Evolutionary conservation across 2,113 vertebrate species (phyloP).

Genomic region (Clarias magur): DNA sequence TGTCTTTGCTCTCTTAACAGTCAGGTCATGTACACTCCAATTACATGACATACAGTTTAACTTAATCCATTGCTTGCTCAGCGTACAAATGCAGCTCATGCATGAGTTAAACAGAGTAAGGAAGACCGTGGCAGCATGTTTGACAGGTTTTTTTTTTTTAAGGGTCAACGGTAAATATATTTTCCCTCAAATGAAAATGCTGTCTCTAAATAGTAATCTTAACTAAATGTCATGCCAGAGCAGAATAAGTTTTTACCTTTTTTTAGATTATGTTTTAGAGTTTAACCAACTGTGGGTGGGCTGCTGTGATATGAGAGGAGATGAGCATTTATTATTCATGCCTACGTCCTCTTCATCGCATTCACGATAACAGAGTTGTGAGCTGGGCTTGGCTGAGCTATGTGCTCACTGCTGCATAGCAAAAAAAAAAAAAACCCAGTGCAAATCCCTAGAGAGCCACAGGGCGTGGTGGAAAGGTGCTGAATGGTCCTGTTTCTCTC

Average conservation of each 20-base stretch:
- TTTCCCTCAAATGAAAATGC: neutral
- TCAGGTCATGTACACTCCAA: conserved; percentile 7
- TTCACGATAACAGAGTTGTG: conserved; percentile 56
- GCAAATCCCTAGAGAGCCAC: conserved; percentile 25
- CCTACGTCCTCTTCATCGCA: conserved; percentile 60
- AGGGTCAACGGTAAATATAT: neutral
- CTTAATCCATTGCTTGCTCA: conserved; percentile 15
- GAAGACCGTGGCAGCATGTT: neutral
- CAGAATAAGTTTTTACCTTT: no score
- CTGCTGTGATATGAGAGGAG: conserved; percentile 53
- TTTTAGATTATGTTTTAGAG: neutral
- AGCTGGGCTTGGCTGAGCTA: conserved; percentile 52
- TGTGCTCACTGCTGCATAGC: conserved; percentile 51
- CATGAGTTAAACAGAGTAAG: neutral
- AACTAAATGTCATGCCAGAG: neutral
- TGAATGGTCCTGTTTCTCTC: conserved; percentile 37
- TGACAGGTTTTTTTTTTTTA: neutral
- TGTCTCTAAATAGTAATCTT: neutral
- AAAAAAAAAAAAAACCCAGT: neutral
- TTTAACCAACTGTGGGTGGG: conserved; percentile 48
- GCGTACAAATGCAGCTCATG: conserved; percentile 3
- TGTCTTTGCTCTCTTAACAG: neutral
- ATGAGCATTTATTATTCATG: conserved; percentile 74
- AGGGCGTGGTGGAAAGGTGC: conserved; percentile 46
- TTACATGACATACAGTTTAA: neutral